Evolutionary conservation across 1,140 invertebrate species (phyloP), one percentile per base, ranked within the genome.

Genomic region (Cydia splendana): DNA sequence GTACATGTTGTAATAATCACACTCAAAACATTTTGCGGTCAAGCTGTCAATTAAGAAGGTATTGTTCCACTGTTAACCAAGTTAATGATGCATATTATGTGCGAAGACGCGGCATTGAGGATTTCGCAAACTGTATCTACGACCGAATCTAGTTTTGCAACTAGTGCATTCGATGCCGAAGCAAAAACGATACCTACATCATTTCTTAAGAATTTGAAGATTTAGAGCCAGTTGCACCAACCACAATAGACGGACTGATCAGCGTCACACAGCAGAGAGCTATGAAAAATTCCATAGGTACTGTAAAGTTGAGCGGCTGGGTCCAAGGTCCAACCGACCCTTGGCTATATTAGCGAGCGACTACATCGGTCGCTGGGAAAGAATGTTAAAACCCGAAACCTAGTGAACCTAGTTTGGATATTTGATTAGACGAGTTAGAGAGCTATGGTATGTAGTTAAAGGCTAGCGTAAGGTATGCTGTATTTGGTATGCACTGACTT

Each of bases 81-180:
- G 34, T 71, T 71, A 71, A 71, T 71, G 67, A 71, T 71, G 67
- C 67, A 71, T 71, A 71, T 71, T 34, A 71, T 71, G 67, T 38
- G 34, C 67, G 67, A 71, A 71, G 34, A 71, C 65, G 65, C 30
- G 65, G 65, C 65, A 69, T 69, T 71, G 67, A 38, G 34, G 15
- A 71, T 71, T 71, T 71, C 67, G 67, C 67, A 71, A 71, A 71
- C 30, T 34, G 67, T 18, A 38, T 9, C 15, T 69, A 34, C 30
- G 30, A 12, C 10, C 65, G 15, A 30, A 67, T 30, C 65, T 67
- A 38, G 65, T 67, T 13, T 67, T 71, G 67, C 5, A 38, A 38
- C 24, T 18, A 71, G 67, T 62, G 20, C 7, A 62, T 62, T 62
- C 57, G 9, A 24, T 62, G 57, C 57, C 57, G 7, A 62, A 18